Evolutionary conservation across 2,113 vertebrate species (phyloP), one percentile per base, ranked within the genome.

Genomic region (Pomatorhinus ruficollis): DNA sequence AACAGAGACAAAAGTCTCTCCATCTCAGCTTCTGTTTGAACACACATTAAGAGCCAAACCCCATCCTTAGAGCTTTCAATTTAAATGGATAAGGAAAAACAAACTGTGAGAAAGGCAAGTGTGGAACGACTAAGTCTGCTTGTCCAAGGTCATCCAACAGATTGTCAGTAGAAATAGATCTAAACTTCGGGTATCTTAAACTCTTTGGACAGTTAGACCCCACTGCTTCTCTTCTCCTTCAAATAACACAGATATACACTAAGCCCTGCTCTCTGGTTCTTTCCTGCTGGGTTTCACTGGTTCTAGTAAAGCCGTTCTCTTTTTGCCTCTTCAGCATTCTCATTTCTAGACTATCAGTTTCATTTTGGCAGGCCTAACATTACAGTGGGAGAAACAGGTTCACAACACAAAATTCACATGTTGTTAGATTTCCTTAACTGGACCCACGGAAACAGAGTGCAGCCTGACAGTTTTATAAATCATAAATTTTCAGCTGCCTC

Each of bases 351-450:
- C 15, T 37, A 35, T 63, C 39, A 31, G 37, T 69, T 92, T 83
- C 47, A 77, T 87, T 91, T 81, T 92, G 76, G 72, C 71, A 78
- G 44, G 18, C 49, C 44, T 77, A 56, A 56, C 15, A 8, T 64
- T 64, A 25, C 40, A 91, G 44, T 16, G 47, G 12, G 60, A 89
- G 50, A 95, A 89, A 74, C 68, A 45, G 71, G 74, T 91, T 92
- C 60, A 56, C 50, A 79, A 49, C 68, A 80, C 78, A 90, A 60
- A 88, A 63, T 33, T 89, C 61, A 28, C 1, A 0, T 49, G 42
- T 60, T 82, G 79, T 57, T 91, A 89, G 74, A 84, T 89, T 93
- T 92, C 69, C 71, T 76, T 92, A 92, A 87, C 79, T 78, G 71
- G 76, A 66, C 80, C 37, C 2, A 0, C 63, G 50, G 70, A 92